These are phyloP conservation scores for Neoitamus cyanurus DNA, from an alignment of 2,888 invertebrate species.

Conservation along the genomic window DNA sequence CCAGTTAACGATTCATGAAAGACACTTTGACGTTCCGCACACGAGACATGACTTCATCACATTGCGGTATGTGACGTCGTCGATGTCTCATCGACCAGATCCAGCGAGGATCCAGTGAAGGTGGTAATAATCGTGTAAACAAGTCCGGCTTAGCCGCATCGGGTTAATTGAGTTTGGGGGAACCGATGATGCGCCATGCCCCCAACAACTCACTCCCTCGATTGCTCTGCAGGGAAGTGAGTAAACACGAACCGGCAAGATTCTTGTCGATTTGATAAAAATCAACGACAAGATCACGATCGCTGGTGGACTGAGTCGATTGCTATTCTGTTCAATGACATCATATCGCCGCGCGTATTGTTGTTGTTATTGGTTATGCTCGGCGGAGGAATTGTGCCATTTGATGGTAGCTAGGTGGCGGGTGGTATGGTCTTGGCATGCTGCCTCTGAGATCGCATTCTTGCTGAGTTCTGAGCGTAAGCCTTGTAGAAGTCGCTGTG, in stretches of 20 bases:
- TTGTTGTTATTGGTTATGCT: background rate
- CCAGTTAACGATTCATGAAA: background rate
- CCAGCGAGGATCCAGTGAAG: background rate
- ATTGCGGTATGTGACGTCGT: background rate
- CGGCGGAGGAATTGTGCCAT: background rate
- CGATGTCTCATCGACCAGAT: constrained; percentile 3
- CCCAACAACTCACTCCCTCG: background rate
- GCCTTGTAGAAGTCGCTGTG: background rate
- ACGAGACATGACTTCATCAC: background rate
- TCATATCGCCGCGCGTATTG: background rate
- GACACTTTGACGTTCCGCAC: background rate
- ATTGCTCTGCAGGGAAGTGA: background rate
- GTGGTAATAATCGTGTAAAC: constrained; percentile 16
- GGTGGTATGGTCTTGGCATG: background rate
- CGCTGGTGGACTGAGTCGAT: background rate
- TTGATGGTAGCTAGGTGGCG: background rate
- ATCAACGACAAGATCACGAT: constrained; percentile 31
- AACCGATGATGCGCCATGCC: background rate
- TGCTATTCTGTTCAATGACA: constrained; percentile 24
- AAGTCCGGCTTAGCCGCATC: background rate
- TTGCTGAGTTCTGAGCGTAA: background rate
- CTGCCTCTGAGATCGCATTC: background rate
- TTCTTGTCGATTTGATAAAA: background rate
- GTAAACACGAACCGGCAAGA: constrained; percentile 2
- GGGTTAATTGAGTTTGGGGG: background rate